Evolutionary conservation across 2,888 invertebrate species (phyloP).

Genomic region (Stenchaetothrips biformis): DNA sequence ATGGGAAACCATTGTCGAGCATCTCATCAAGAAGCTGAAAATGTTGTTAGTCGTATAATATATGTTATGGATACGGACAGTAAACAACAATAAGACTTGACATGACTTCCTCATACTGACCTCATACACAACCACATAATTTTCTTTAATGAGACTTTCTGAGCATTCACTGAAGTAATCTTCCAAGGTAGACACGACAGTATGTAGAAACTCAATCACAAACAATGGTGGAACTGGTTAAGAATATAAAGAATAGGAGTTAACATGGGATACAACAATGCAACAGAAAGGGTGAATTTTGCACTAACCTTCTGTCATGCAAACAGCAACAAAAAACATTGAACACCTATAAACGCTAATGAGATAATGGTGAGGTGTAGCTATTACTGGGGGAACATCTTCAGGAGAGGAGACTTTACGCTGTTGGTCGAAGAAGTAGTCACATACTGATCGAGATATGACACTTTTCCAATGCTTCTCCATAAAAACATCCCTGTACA

Average conservation of each 20-base stretch:
- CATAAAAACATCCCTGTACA: slow-evolving; percentile 88
- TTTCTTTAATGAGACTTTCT: slow-evolving; percentile 94
- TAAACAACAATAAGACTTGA: slow-evolving; percentile 17
- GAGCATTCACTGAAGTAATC: slow-evolving; percentile 98
- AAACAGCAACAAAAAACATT: slow-evolving; percentile 91
- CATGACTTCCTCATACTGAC: slow-evolving; percentile 47
- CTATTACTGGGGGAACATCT: slow-evolving; percentile 92
- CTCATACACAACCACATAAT: slow-evolving; percentile 99
- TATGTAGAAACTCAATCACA: slow-evolving; percentile 96
- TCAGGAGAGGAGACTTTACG: slow-evolving; percentile 76
- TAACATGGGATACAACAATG: slow-evolving; percentile 12
- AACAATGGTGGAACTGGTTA: slow-evolving; percentile 84
- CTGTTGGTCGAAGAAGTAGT: slow-evolving; percentile 98
- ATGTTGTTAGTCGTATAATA: slow-evolving; percentile 28
- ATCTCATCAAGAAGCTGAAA: slow-evolving; percentile 91
- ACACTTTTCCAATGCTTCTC: slow-evolving; percentile 99
- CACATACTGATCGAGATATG: slow-evolving; percentile 94
- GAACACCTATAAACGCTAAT: slow-evolving; percentile 91
- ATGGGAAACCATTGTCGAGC: slow-evolving; percentile 98
- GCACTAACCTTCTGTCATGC: slow-evolving; percentile 77
- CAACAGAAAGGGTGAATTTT: slow-evolving; percentile 33
- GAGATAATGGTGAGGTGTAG: slow-evolving; percentile 98
- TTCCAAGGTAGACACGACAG: slow-evolving; percentile 95
- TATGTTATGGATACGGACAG: neutral
- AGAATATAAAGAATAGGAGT: neutral